A percentile compares a stretch with the other conserved stretches of the same genome.
Evolutionary conservation across 2,113 vertebrate genomes (phyloP).

Genomic region (Castor canadensis): DNA sequence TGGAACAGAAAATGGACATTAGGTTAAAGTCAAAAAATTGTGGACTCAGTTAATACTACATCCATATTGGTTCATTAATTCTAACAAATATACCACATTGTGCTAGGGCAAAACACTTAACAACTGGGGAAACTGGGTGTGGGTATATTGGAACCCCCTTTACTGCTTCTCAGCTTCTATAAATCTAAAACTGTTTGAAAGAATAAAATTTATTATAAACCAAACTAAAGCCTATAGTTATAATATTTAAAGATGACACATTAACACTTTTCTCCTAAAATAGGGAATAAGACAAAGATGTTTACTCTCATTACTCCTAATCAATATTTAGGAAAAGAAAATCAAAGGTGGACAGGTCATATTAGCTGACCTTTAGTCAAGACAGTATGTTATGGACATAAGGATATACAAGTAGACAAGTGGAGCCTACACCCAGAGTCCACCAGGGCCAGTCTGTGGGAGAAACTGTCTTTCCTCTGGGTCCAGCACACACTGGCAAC

Average conservation of each 20-base stretch:
- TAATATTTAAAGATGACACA: neutral
- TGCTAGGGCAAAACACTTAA: neutral
- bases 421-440: no score
- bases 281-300: neutral
- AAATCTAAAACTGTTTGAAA: slow-evolving; percentile 6
- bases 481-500: neutral
- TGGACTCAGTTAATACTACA: neutral
- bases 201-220: neutral
- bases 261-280: neutral
- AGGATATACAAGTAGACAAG: neutral
- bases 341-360: neutral
- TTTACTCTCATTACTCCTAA: no score
- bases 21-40: neutral
- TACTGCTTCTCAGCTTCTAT: neutral
- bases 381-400: neutral
- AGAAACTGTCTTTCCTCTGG: no score
- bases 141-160: neutral
- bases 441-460: no score
- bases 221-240: neutral
- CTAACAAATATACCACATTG: neutral
- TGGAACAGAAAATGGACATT: neutral
- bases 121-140: neutral
- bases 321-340: neutral
- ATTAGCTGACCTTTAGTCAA: neutral
- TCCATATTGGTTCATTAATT: neutral